Percentiles rank a stretch among this genome's conserved stretches.
These are phyloP conservation scores for Erebia epiphron DNA, from an alignment of 2,888 invertebrate genomes.

Conservation along the genomic window DNA sequence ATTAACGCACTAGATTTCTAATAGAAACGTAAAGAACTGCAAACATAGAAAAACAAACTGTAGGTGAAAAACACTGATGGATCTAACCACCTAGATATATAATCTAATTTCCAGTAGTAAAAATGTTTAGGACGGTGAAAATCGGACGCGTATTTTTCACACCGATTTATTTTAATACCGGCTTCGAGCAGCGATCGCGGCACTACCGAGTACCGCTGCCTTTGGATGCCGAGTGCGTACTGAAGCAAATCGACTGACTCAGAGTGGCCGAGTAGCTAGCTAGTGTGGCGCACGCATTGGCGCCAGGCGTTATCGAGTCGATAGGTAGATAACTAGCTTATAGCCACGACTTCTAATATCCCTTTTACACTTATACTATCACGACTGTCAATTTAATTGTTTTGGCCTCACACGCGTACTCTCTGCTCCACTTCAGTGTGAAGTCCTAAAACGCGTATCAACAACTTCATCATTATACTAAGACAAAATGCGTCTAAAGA, in stretches of 20 bases:
- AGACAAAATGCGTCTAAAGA: too few relatives aligned
- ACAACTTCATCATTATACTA: too few relatives aligned
- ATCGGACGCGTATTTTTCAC: conserved; percentile 63
- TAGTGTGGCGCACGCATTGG: conserved; percentile 74
- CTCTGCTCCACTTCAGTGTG: too few relatives aligned
- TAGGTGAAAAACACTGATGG: conserved; percentile 45
- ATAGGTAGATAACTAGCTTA: conserved; percentile 45
- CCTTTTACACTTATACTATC: too few relatives aligned
- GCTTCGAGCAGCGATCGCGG: conserved; percentile 46
- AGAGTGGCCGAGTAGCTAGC: conserved; percentile 28
- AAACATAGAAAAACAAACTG: conserved; percentile 20
- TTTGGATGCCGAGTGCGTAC: conserved; percentile 65
- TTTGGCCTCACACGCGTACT: too few relatives aligned
- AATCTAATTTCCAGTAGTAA: conserved; percentile 45
- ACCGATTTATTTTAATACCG: conserved; percentile 58
- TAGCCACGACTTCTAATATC: neutral
- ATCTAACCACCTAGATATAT: conserved; percentile 35
- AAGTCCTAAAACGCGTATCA: too few relatives aligned
- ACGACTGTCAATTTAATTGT: too few relatives aligned
- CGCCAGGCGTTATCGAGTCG: conserved; percentile 58
- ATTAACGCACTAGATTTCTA: conserved; percentile 23
- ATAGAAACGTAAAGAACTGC: neutral
- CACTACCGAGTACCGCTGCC: conserved; percentile 61
- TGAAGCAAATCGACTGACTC: conserved; percentile 57
- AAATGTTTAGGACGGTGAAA: conserved; percentile 63